Percentiles rank a stretch among this genome's conserved stretches.
These are phyloP conservation scores for Ophonus ardosiacus DNA, from an alignment of 2,888 invertebrate genomes.

Conservation along the genomic window DNA sequence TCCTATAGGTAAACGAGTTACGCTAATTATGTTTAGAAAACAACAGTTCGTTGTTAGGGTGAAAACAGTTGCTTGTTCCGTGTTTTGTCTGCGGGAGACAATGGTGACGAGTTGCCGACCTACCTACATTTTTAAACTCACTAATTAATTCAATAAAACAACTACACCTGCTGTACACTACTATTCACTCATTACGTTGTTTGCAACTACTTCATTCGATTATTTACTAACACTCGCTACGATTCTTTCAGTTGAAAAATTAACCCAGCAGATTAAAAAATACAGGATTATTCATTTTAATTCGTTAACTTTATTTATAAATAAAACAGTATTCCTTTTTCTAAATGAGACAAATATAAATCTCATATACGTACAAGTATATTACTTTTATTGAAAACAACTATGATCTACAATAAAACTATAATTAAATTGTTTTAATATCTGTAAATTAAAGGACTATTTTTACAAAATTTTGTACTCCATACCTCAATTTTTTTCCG, in stretches of 20 bases:
- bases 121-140: conserved; percentile 16
- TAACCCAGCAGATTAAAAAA: background rate
- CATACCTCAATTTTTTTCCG: too few relatives aligned
- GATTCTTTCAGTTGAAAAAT: background rate
- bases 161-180: background rate
- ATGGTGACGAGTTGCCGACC: conserved; percentile 47
- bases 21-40: conserved; percentile 55
- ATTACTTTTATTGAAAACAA: too few relatives aligned
- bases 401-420: too few relatives aligned
- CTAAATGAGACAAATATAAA: too few relatives aligned
- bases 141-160: conserved; percentile 35
- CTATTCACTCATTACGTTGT: background rate
- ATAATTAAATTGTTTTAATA: too few relatives aligned
- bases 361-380: too few relatives aligned
- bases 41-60: conserved; percentile 44
- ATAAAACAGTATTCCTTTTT: too few relatives aligned
- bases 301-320: too few relatives aligned
- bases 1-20: conserved; percentile 13
- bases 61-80: conserved; percentile 36
- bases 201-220: background rate
- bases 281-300: too few relatives aligned
- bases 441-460: too few relatives aligned
- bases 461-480: too few relatives aligned
- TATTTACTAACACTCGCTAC: background rate
- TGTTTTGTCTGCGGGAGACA: conserved; percentile 27